Conservation (phyloP, 2,888 invertebrate species). For the Pseudococcus longispinus region DNA sequence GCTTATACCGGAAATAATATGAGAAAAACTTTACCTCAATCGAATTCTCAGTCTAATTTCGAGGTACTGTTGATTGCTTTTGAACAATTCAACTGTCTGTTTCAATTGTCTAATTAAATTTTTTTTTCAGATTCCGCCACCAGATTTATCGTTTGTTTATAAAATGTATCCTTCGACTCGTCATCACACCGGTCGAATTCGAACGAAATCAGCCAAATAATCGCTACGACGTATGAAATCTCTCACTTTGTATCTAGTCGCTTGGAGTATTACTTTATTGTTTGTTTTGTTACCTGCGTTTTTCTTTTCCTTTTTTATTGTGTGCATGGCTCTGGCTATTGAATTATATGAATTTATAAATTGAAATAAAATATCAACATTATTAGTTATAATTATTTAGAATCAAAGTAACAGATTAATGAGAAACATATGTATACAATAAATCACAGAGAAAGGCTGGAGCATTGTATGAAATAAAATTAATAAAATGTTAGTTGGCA, state of each 20-base stretch:
- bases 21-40: conserved; percentile 68
- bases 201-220: conserved; percentile 53
- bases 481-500: background rate
- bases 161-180: conserved; percentile 54
- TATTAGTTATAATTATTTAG: background rate
- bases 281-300: conserved; percentile 15
- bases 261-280: conserved; percentile 27
- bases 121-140: conserved; percentile 65
- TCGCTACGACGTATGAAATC: background rate
- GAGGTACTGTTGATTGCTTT: background rate
- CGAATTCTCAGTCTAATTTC: conserved; percentile 40
- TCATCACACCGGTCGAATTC: conserved; percentile 12
- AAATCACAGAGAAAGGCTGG: background rate
- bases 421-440: background rate
- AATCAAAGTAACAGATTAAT: background rate
- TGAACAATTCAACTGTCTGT: background rate
- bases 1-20: conserved; percentile 99
- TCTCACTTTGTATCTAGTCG: background rate
- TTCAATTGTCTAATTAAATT: conserved; percentile 46
- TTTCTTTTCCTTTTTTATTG: background rate
- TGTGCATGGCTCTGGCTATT: background rate
- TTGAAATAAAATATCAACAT: background rate
- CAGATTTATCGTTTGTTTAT: conserved; percentile 74
- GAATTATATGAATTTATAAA: background rate
- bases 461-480: background rate